Percentiles rank a stretch among this genome's conserved stretches.
These are phyloP conservation scores for Ceyx margarethae DNA, from an alignment of 2,113 vertebrate genomes.

Conservation along the genomic window DNA sequence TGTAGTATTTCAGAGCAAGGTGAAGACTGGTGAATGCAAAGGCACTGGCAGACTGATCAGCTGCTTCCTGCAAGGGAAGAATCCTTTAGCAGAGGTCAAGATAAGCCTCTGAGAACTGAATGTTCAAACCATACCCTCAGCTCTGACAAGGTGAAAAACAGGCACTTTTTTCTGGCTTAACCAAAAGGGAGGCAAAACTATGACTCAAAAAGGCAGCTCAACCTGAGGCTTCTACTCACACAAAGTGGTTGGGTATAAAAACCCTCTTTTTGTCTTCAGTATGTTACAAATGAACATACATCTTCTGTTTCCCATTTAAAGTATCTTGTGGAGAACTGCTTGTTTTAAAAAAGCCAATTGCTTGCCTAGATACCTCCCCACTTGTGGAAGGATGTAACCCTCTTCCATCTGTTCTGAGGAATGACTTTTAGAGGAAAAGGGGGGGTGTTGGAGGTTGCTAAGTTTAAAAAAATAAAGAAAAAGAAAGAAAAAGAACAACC, in stretches of 20 bases:
- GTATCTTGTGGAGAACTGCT: constrained; percentile 27
- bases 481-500: background rate
- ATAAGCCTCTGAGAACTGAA: background rate
- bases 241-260: background rate
- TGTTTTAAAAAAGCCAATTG: constrained; percentile 52
- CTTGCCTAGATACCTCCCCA: constrained; percentile 63
- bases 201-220: background rate
- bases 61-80: background rate
- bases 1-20: background rate
- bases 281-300: background rate
- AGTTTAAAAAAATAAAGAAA: background rate
- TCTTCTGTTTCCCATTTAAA: constrained; percentile 59
- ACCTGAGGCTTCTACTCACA: background rate
- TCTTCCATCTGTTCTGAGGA: constrained; percentile 66
- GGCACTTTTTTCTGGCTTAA: background rate
- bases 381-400: constrained; percentile 61
- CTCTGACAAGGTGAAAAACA: constrained; percentile 5
- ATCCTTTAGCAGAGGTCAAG: background rate
- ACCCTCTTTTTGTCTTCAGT: background rate
- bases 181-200: background rate
- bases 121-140: background rate
- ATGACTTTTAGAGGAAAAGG: constrained; percentile 62
- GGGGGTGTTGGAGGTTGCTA: constrained; percentile 53
- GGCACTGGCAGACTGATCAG: background rate
- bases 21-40: background rate